These are phyloP conservation scores for Oreochromis mossambicus DNA, from an alignment of 2,797 vertebrate species.

Conservation along the genomic window DNA sequence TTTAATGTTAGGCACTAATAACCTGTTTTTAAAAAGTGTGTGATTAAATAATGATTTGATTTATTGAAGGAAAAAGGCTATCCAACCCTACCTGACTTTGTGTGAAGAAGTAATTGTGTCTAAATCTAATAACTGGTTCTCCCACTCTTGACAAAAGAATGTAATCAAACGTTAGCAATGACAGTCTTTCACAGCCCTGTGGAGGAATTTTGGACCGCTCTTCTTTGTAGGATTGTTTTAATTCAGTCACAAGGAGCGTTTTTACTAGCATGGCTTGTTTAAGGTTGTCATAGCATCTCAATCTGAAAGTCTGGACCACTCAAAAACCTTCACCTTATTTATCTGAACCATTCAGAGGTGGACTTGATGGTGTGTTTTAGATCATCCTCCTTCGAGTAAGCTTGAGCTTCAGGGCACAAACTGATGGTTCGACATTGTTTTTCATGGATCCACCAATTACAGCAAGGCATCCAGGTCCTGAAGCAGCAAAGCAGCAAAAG, in stretches of 20 bases:
- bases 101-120: not conserved
- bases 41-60: not conserved
- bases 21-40: not conserved
- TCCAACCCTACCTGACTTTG: not conserved
- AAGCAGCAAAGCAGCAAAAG: not conserved
- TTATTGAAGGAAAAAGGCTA: not conserved
- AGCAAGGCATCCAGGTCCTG: not conserved
- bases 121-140: not conserved
- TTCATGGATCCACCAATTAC: not conserved
- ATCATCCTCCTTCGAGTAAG: not conserved
- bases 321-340: not conserved
- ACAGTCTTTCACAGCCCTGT: not conserved
- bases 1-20: not conserved
- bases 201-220: not conserved
- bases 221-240: not conserved
- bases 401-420: not conserved
- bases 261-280: not conserved
- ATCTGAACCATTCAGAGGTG: not conserved
- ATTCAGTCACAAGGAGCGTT: fast-evolving
- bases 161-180: not conserved
- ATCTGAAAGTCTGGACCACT: not conserved
- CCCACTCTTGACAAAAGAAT: not conserved
- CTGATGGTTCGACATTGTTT: not conserved
- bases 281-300: not conserved
- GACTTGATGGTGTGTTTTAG: not conserved